Evolutionary conservation across 2,113 vertebrate genomes (phyloP).

Genomic region (Benitochromis conjunctus): DNA sequence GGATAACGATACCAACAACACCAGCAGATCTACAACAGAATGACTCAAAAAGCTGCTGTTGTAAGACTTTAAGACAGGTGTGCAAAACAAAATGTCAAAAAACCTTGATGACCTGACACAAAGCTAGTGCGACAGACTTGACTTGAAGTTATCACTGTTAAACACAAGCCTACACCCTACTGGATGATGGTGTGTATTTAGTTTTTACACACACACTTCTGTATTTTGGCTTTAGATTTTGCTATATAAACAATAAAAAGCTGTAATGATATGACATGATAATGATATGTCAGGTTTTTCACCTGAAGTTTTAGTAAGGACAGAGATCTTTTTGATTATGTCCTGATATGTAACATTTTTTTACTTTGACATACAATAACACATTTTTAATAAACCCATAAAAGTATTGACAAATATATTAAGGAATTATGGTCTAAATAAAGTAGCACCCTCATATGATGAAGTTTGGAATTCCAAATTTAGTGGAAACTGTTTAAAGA

Average conservation of each 20-base stretch:
- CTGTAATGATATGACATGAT: too few species aligned
- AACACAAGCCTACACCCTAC: background rate
- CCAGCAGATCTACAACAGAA: background rate
- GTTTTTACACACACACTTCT: background rate
- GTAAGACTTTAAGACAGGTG: background rate
- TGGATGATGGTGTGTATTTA: background rate
- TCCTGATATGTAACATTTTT: background rate
- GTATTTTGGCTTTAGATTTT: background rate
- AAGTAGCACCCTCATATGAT: background rate
- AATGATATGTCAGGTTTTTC: too few species aligned
- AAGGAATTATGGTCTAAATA: background rate
- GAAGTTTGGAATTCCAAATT: background rate
- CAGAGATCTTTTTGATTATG: too few species aligned
- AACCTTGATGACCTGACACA: background rate
- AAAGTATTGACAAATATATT: background rate
- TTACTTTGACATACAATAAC: background rate
- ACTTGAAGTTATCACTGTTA: background rate
- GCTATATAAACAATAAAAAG: background rate
- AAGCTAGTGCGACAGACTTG: background rate
- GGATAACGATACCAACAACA: background rate
- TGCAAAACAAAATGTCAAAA: background rate
- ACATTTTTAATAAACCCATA: background rate
- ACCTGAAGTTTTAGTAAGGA: too few species aligned
- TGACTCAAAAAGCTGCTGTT: background rate
- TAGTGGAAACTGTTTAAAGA: background rate